Conservation (phyloP, 1,140 invertebrate species). For the Heliconius nattereri region DNA sequence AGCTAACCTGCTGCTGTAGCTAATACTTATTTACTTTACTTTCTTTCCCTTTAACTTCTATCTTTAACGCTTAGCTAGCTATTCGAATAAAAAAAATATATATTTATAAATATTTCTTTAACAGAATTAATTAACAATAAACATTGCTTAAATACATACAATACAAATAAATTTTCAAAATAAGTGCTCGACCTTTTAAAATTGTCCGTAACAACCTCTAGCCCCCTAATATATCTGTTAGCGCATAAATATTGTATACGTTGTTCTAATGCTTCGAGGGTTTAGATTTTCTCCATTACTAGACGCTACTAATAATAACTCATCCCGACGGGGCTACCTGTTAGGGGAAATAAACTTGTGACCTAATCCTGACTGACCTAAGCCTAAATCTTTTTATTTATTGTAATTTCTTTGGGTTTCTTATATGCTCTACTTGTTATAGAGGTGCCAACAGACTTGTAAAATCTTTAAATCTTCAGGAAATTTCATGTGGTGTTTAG, state of each 20-base stretch:
- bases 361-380: background rate
- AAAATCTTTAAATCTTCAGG: too few species aligned
- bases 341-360: background rate
- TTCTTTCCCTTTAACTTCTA: too few species aligned
- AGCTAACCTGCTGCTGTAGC: too few species aligned
- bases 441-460: too few species aligned
- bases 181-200: slow-evolving; percentile 9
- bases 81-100: too few species aligned
- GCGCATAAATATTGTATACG: slow-evolving; percentile 22
- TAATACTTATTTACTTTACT: too few species aligned
- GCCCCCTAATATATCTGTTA: slow-evolving; percentile 26
- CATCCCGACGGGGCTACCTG: slow-evolving; percentile 21
- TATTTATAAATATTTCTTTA: too few species aligned
- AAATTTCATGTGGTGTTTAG: too few species aligned
- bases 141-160: background rate
- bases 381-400: background rate
- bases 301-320: slow-evolving; percentile 25
- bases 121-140: background rate
- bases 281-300: slow-evolving; percentile 2
- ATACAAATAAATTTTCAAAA: slow-evolving; percentile 10
- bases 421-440: too few species aligned
- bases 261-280: background rate
- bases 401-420: too few species aligned
- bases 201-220: slow-evolving; percentile 30
- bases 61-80: too few species aligned